Percentiles rank a stretch among this genome's conserved stretches.
These are phyloP conservation scores for Perca schrenkii DNA, from an alignment of 2,113 vertebrate species.

Conservation along the genomic window DNA sequence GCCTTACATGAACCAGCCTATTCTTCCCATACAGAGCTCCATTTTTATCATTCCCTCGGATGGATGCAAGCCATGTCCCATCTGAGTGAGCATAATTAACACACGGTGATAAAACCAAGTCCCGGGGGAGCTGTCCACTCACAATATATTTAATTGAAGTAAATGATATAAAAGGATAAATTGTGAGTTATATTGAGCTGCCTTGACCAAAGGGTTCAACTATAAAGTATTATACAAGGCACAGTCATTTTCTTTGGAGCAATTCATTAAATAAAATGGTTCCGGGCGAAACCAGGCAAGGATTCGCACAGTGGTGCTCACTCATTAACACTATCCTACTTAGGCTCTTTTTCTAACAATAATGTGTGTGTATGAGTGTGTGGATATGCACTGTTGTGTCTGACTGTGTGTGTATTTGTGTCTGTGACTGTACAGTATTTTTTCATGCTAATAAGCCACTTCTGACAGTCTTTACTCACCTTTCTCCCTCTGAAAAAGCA, in stretches of 20 bases:
- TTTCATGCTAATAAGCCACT: constrained; percentile 69
- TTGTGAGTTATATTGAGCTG: constrained; percentile 60
- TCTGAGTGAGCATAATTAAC: constrained; percentile 79
- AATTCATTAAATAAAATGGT: constrained; percentile 75
- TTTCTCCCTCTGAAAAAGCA: constrained; percentile 66
- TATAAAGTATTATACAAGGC: constrained; percentile 68
- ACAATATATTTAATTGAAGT: constrained; percentile 85
- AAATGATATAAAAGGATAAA: constrained; percentile 79
- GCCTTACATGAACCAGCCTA: neutral
- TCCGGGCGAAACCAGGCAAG: constrained; percentile 37
- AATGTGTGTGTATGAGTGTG: constrained; percentile 4
- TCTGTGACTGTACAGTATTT: neutral
- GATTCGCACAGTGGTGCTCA: constrained; percentile 25
- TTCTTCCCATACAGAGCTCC: constrained; percentile 20
- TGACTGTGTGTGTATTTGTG: constrained; percentile 14
- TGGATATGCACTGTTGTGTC: constrained; percentile 2
- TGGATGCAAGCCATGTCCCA: constrained; percentile 55
- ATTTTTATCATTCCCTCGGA: constrained; percentile 48
- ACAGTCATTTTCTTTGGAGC: constrained; percentile 57
- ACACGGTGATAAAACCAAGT: constrained; percentile 66
- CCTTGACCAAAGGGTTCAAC: constrained; percentile 59
- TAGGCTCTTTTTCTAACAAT: constrained; percentile 4
- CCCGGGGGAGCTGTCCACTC: constrained; percentile 75
- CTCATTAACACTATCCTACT: neutral
- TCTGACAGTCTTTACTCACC: constrained; percentile 54